Evolutionary conservation across 1,140 invertebrate genomes (phyloP).

Genomic region (Drosophila obscura): DNA sequence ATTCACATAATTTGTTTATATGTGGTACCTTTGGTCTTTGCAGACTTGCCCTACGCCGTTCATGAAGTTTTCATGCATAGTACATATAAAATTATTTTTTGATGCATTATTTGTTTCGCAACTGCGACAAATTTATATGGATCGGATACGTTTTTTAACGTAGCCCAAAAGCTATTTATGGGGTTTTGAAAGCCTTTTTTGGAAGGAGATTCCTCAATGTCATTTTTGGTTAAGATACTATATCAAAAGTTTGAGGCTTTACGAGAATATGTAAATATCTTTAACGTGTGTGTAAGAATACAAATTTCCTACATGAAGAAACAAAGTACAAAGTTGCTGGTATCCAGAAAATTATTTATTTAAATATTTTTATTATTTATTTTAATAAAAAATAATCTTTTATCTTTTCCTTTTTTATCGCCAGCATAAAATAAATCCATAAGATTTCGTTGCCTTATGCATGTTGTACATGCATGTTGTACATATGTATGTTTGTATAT

Average conservation of each 20-base stretch:
- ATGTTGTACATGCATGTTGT: background rate
- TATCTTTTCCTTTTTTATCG: background rate
- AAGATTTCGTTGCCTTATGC: background rate
- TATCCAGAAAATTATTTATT: background rate
- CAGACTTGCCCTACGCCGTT: slow-evolving; percentile 65
- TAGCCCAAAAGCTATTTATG: slow-evolving; percentile 18
- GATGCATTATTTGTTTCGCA: slow-evolving; percentile 68
- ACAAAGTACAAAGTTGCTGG: background rate
- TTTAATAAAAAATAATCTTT: no score
- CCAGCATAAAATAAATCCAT: slow-evolving; percentile 3
- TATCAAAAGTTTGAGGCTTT: background rate
- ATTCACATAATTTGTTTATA: slow-evolving; percentile 69
- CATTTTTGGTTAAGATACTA: slow-evolving; percentile 3
- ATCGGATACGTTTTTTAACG: slow-evolving; percentile 30
- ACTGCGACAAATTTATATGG: slow-evolving; percentile 58
- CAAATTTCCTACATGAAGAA: background rate
- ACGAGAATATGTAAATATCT: background rate
- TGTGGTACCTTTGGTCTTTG: slow-evolving; percentile 13
- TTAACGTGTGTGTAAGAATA: background rate
- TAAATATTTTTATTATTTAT: background rate
- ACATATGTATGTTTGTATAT: background rate
- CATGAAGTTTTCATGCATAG: slow-evolving; percentile 51
- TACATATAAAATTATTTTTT: slow-evolving; percentile 57
- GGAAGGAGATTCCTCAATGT: slow-evolving; percentile 39
- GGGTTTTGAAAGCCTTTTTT: slow-evolving; percentile 22